Conservation (phyloP, 2,888 invertebrate genomes). For the Zaprionus bogoriensis region DNA sequence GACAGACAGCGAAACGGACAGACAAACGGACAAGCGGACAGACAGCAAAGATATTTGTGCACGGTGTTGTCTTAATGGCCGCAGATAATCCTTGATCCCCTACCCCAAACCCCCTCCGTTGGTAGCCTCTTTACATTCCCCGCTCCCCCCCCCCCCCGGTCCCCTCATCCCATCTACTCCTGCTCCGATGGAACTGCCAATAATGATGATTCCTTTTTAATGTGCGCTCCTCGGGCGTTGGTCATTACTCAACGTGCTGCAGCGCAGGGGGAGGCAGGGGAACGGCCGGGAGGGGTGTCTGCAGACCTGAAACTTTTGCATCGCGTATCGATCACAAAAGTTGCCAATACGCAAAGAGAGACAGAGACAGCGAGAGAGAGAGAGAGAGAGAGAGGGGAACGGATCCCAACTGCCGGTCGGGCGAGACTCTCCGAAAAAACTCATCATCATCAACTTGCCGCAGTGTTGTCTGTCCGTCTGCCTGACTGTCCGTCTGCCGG, state of each 20-base stretch:
- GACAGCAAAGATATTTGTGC: slow-evolving; percentile 42
- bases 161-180: too few relatives aligned
- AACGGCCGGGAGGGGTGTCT: background rate
- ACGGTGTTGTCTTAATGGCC: slow-evolving; percentile 53
- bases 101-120: too few relatives aligned
- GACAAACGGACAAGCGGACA: slow-evolving; percentile 3
- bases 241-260: slow-evolving; percentile 63
- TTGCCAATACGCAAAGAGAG: slow-evolving; percentile 61
- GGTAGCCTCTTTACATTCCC: too few relatives aligned
- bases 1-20: background rate
- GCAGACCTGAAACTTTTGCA: slow-evolving; percentile 54
- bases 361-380: background rate
- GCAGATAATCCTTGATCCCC: slow-evolving; percentile 57
- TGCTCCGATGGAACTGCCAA: slow-evolving; percentile 77
- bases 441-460: slow-evolving; percentile 71
- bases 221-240: slow-evolving; percentile 72
- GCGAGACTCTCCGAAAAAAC: slow-evolving; percentile 46
- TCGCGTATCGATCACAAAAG: slow-evolving; percentile 74
- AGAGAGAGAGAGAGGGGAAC: background rate
- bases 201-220: slow-evolving; percentile 81
- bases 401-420: too few relatives aligned
- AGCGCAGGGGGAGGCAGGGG: too few relatives aligned
- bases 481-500: background rate
- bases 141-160: background rate
- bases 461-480: background rate